phyloP scores from a whole-genome alignment of 2,113 vertebrate genomes.

The Equus przewalskii region DNA sequence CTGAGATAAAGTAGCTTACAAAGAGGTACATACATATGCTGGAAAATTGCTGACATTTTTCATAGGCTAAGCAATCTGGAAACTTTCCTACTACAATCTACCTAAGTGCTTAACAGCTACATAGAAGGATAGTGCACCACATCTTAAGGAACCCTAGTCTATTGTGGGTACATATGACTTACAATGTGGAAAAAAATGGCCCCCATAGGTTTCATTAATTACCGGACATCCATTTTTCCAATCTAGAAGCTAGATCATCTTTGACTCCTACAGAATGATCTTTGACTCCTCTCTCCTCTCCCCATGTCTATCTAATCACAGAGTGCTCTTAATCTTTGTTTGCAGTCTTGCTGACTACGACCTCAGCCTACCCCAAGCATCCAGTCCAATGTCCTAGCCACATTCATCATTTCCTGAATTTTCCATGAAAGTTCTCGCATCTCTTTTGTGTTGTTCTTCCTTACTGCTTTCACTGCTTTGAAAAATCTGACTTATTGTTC shows the following conservation, averaged over 20 bases:
- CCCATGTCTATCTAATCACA: not conserved
- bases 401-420: not conserved
- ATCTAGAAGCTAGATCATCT: not conserved
- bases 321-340: not conserved
- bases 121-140: not conserved
- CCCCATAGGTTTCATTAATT: not conserved
- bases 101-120: not conserved
- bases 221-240: not conserved
- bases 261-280: not conserved
- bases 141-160: not conserved
- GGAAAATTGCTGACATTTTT: not conserved
- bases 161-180: not conserved
- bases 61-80: not conserved
- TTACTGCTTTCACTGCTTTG: not conserved
- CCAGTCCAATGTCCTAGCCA: fast-evolving
- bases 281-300: not conserved
- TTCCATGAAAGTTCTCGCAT: not conserved
- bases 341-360: not conserved
- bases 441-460: not conserved
- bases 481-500: not conserved
- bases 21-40: not conserved
- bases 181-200: not conserved
- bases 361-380: not conserved
- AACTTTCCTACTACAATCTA: not conserved
- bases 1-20: not conserved